Evolutionary conservation across 2,888 invertebrate species (phyloP).

Genomic region (Eurytoma californica): DNA sequence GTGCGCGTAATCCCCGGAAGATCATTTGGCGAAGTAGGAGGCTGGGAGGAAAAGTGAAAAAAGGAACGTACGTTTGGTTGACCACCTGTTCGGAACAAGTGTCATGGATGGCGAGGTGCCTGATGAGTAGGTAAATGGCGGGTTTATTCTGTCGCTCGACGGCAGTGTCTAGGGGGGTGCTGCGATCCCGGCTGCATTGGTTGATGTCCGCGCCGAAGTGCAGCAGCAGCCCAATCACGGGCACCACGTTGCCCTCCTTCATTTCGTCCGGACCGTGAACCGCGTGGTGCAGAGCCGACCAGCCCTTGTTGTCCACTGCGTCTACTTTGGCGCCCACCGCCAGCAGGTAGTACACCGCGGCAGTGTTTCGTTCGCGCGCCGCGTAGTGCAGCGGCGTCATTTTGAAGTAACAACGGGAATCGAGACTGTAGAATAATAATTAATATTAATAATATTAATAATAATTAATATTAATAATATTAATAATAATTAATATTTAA

Average conservation of each 20-base stretch:
- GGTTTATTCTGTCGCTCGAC: neutral
- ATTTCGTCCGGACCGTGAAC: neutral
- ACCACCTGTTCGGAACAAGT: fast-evolving
- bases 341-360: neutral
- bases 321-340: neutral
- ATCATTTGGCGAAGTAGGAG: too few species aligned
- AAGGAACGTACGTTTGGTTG: too few species aligned
- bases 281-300: neutral
- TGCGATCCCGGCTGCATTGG: fast-evolving
- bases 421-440: too few species aligned
- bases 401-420: too few species aligned
- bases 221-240: neutral
- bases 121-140: neutral
- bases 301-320: neutral
- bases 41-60: too few species aligned
- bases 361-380: neutral
- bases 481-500: too few species aligned
- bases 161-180: neutral
- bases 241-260: neutral
- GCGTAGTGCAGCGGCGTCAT: neutral
- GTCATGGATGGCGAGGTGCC: neutral
- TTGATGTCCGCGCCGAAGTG: neutral
- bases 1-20: too few species aligned
- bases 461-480: too few species aligned
- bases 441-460: too few species aligned